Evolutionary conservation across 1,140 invertebrate species (phyloP), one percentile per base, ranked within the genome.

Genomic region (Drosophila mauritiana): DNA sequence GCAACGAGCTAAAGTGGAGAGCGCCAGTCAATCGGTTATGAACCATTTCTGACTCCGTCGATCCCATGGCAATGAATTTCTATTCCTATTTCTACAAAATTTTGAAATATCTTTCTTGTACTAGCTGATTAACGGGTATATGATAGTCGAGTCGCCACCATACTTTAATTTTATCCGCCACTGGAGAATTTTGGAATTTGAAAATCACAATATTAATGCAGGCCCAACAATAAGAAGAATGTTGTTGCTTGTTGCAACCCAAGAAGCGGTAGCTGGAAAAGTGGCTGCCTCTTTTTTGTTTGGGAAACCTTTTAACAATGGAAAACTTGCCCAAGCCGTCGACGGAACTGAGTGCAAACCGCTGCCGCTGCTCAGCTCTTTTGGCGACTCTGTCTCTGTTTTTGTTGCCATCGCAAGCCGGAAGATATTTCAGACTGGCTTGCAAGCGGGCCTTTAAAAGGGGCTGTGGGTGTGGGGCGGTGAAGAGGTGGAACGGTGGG

Each of bases 161-260:
- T 40, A 46, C 63, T 70, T 70, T 52, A 69, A 70, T 70, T 70
- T 70, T 49, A 70, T 70, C 67, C 67, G 64, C 65, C 70, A 55
- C 70, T 74, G 51, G 58, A 75, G 73, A 75, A 75, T 75, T 75
- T 75, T 46, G 72, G 75, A 75, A 75, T 75, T 75, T 75, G 34
- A 39, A 75, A 75, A 75, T 75, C 73, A 75, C 73, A 75, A 75
- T 73, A 75, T 75, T 75, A 75, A 75, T 75, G 73, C 73, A 65
- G 40, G 52, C 34, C 63, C 37, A 43, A 70, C 64, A 70, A 70
- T 70, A 52, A 43, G 36, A 40, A 70, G 70, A 70, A 70, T 40
- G 43, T 49, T 74, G 43, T 62, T 62, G 15, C 15, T 31, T 55
- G 58, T 20, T 62, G 72, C 72, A 75, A 53, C 31, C 39, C 36